phyloP scores from a whole-genome alignment of 2,888 invertebrate species.

The Nasonovia ribisnigri region DNA sequence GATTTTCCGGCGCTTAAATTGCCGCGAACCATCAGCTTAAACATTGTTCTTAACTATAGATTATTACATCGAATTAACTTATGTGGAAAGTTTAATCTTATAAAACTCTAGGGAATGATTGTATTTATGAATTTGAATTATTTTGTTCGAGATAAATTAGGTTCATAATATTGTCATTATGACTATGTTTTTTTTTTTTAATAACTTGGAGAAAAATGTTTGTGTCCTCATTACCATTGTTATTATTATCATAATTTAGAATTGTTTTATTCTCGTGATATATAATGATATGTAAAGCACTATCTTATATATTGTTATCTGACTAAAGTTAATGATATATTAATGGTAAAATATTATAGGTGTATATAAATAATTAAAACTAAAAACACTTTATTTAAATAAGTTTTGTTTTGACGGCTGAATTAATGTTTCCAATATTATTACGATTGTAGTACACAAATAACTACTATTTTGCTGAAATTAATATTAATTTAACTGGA shows the following conservation, averaged over 20 bases:
- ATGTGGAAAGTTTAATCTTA: constrained; percentile 18
- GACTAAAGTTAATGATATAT: not conserved
- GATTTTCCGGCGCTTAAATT: constrained; percentile 11
- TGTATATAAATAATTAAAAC: not conserved
- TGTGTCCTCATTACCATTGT: not conserved
- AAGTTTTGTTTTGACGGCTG: not conserved
- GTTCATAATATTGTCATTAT: not conserved
- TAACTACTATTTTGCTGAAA: not conserved
- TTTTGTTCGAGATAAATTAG: not conserved
- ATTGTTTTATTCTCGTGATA: not conserved
- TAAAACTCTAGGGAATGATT: constrained; percentile 6
- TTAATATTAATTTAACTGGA: not conserved
- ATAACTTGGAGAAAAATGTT: not conserved
- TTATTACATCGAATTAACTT: constrained; percentile 29
- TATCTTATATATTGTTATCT: not conserved
- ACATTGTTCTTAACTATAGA: constrained; percentile 27
- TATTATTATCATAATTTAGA: not conserved
- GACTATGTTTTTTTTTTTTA: not conserved
- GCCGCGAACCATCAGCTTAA: constrained; percentile 2
- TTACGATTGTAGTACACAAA: not conserved
- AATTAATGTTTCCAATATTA: constrained; percentile 2
- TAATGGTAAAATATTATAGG: not conserved
- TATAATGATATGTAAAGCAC: not conserved
- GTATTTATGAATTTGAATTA: constrained; percentile 17
- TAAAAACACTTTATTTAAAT: not conserved